A percentile compares a stretch with the other conserved stretches of the same genome.
These are phyloP conservation scores for Euschistus heros DNA, from an alignment of 1,140 invertebrate species.

Conservation along the genomic window DNA sequence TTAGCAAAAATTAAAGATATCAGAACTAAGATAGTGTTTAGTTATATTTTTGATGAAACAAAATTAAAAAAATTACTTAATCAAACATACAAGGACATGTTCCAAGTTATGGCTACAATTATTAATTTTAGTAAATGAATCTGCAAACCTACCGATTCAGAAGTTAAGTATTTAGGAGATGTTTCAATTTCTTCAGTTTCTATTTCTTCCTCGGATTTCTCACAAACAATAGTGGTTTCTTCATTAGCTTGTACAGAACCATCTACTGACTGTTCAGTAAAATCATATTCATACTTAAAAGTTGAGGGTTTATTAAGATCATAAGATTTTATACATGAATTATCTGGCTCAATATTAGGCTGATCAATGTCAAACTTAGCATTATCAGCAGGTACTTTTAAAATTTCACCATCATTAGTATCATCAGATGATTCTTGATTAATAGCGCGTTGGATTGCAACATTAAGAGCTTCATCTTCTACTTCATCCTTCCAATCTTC, in stretches of 20 bases:
- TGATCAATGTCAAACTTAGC: no score
- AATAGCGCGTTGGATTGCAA: conserved; percentile 21
- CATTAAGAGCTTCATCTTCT: conserved; percentile 20
- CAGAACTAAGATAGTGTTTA: no score
- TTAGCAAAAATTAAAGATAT: no score
- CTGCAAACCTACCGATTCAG: no score
- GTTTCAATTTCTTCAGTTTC: conserved; percentile 4
- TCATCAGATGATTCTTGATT: conserved; percentile 22
- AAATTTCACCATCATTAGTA: conserved; percentile 11
- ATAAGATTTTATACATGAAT: no score
- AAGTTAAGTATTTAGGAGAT: not conserved
- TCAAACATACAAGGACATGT: no score
- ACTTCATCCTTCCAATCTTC: conserved; percentile 19
- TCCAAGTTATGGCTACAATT: no score
- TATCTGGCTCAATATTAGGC: no score
- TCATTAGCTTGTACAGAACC: conserved; percentile 54
- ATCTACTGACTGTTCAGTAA: conserved; percentile 31
- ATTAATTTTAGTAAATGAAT: no score
- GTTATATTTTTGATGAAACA: no score
- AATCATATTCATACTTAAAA: conserved; percentile 22
- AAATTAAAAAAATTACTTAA: not conserved
- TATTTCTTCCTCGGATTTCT: not conserved
- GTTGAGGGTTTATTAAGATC: no score
- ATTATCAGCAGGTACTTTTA: not conserved
- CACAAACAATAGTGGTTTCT: conserved; percentile 60